Conservation (phyloP, 1,140 invertebrate species). For the Monochamus saltuarius region DNA sequence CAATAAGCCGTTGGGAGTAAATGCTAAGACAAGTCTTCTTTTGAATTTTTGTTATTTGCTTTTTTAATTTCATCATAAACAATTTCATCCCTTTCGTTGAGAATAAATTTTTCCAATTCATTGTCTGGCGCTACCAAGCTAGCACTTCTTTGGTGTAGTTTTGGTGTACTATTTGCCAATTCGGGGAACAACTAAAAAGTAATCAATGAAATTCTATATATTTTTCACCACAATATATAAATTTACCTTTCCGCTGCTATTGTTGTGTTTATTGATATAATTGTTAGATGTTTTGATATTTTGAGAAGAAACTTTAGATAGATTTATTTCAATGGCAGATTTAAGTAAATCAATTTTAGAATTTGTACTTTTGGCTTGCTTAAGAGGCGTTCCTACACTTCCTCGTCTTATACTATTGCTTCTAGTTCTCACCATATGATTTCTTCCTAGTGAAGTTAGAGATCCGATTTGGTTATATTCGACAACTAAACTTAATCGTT, state of each 20-base stretch:
- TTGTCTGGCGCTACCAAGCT: constrained; percentile 30
- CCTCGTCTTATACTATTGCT: constrained; percentile 58
- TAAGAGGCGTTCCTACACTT: constrained; percentile 46
- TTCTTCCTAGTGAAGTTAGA: constrained; percentile 64
- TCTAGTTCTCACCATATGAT: constrained; percentile 49
- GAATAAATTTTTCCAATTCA: constrained; percentile 33
- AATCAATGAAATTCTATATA: background rate
- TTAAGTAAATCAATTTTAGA: constrained; percentile 66
- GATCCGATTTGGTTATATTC: constrained; percentile 72
- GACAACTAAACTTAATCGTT: constrained; percentile 69
- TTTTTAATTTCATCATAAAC: constrained; percentile 41
- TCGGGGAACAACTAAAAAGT: constrained; percentile 31
- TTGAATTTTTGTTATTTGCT: background rate
- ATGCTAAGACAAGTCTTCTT: background rate
- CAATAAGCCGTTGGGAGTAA: no score
- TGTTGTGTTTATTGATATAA: constrained; percentile 16
- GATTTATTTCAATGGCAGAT: constrained; percentile 65
- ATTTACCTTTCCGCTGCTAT: constrained; percentile 21
- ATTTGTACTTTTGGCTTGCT: constrained; percentile 53
- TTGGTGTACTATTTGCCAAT: constrained; percentile 24
- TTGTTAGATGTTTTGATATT: constrained; percentile 17
- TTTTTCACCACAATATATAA: background rate
- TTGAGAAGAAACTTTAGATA: constrained; percentile 43
- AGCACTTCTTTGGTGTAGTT: constrained; percentile 31
- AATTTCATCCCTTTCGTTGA: constrained; percentile 46